These are phyloP conservation scores for Spicauda simplicius DNA, from an alignment of 2,888 invertebrate genomes.

Conservation along the genomic window DNA sequence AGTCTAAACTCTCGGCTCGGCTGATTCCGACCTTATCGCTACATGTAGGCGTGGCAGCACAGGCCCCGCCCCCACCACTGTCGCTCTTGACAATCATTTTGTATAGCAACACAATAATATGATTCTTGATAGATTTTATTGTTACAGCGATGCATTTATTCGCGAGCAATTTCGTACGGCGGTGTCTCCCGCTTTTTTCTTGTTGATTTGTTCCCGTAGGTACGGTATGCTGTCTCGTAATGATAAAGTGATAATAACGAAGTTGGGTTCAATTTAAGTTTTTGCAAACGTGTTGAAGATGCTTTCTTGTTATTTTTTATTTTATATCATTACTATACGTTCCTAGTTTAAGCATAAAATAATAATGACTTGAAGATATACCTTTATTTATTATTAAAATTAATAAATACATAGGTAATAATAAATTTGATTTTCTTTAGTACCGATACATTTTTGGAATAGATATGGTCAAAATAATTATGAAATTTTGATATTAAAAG, in stretches of 20 bases:
- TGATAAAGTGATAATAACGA: not conserved
- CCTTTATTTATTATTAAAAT: too few species aligned
- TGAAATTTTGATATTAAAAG: too few species aligned
- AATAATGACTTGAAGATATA: too few species aligned
- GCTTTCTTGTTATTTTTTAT: not conserved
- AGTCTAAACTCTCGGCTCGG: slow-evolving; percentile 72
- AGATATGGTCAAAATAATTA: too few species aligned
- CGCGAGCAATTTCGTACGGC: slow-evolving; percentile 61
- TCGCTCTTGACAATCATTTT: slow-evolving; percentile 81
- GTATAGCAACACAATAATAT: slow-evolving; percentile 85
- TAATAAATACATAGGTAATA: too few species aligned
- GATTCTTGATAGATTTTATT: slow-evolving; percentile 84
- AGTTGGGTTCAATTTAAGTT: not conserved
- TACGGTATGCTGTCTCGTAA: slow-evolving; percentile 24
- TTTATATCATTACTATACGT: too few species aligned
- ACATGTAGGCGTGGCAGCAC: slow-evolving; percentile 68
- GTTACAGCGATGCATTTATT: slow-evolving; percentile 79
- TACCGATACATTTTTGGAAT: too few species aligned
- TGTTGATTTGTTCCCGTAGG: slow-evolving; percentile 35
- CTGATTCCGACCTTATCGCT: slow-evolving; percentile 81
- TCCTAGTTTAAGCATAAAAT: too few species aligned
- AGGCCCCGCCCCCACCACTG: slow-evolving; percentile 66
- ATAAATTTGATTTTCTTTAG: too few species aligned
- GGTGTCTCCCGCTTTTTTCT: slow-evolving; percentile 44
- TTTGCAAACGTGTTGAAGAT: not conserved